phyloP scores from a whole-genome alignment of 2,113 vertebrate species.

The Daubentonia madagascariensis region DNA sequence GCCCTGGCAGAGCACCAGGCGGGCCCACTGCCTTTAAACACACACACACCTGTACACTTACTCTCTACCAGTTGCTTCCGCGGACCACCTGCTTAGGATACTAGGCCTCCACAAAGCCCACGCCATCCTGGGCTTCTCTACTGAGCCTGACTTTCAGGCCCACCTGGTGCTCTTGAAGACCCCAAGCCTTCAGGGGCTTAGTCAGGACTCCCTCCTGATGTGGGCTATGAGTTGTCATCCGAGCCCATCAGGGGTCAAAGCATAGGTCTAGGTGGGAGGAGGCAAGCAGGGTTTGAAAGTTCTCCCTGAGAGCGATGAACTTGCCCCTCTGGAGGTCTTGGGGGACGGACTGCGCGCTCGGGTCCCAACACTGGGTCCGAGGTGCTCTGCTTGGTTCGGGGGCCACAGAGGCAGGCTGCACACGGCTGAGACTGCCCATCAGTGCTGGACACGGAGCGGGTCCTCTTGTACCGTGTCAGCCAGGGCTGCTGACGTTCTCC shows the following conservation, averaged over 20 bases:
- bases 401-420: not conserved
- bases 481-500: not conserved
- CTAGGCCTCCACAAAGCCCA: not conserved
- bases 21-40: not conserved
- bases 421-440: not conserved
- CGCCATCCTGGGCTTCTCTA: not conserved
- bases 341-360: not conserved
- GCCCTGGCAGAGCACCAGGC: not conserved
- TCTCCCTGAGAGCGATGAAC: not conserved
- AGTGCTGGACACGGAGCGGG: not conserved
- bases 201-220: not conserved
- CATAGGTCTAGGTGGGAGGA: not conserved
- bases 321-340: not conserved
- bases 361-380: accelerated
- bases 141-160: not conserved
- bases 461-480: not conserved
- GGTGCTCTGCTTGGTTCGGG: too few species aligned
- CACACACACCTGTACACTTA: not conserved
- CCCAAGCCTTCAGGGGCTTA: not conserved
- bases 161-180: not conserved
- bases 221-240: too few species aligned
- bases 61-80: not conserved
- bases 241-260: not conserved
- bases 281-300: not conserved
- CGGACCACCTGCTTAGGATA: not conserved